Evolutionary conservation across 2,888 invertebrate species (phyloP).

Genomic region (Sphinx pinastri): DNA sequence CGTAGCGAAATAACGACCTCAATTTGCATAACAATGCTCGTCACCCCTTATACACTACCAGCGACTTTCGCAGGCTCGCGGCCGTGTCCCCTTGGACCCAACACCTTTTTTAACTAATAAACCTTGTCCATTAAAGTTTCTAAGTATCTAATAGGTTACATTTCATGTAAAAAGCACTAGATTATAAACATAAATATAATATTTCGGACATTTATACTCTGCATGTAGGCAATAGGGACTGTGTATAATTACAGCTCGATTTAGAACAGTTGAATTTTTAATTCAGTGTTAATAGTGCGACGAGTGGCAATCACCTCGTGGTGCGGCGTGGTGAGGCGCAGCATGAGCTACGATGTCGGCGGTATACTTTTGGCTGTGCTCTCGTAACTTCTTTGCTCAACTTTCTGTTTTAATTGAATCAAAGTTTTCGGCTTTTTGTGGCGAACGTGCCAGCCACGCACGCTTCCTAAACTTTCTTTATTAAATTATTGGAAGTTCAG

Average conservation of each 20-base stretch:
- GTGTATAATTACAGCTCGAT: background rate
- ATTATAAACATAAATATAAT: background rate
- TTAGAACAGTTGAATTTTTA: conserved; percentile 49
- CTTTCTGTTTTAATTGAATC: conserved; percentile 83
- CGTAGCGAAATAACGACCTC: conserved; percentile 83
- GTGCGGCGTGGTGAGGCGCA: too few relatives aligned
- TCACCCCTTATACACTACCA: conserved; percentile 81
- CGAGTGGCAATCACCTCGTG: conserved; percentile 2
- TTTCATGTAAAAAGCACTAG: background rate
- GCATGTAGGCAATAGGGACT: background rate
- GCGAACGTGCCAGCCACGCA: conserved; percentile 81
- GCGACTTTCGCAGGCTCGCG: conserved; percentile 76
- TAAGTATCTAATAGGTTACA: background rate
- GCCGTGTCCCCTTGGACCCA: conserved; percentile 72
- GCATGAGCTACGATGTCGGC: conserved; percentile 22
- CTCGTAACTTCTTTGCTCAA: conserved; percentile 76
- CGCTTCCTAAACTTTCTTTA: conserved; percentile 82
- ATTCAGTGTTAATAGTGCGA: conserved; percentile 55
- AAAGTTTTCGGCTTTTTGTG: conserved; percentile 83
- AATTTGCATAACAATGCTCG: conserved; percentile 84
- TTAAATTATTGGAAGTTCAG: conserved; percentile 83
- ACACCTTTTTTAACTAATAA: conserved; percentile 69
- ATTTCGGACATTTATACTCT: background rate
- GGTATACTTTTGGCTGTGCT: conserved; percentile 60
- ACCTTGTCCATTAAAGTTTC: conserved; percentile 32